phyloP scores from a whole-genome alignment of 2,113 vertebrate species.

The Meleagris gallopavo region DNA sequence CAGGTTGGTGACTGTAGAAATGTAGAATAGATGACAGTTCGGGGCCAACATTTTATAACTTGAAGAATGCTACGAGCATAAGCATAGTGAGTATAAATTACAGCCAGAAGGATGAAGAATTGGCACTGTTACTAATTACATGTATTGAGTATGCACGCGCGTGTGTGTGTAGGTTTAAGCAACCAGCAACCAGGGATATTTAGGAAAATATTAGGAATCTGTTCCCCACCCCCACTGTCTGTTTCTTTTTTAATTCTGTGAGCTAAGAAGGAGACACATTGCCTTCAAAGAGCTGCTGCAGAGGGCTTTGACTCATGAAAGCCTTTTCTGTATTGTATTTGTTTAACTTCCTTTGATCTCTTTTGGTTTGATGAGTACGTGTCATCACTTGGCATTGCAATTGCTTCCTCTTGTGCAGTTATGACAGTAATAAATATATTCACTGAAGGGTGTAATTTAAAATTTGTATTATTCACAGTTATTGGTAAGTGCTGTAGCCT shows the following conservation, averaged over 20 bases:
- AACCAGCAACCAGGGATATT: not conserved
- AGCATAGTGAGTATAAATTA: not conserved
- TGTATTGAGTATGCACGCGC: not conserved
- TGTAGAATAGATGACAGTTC: not conserved
- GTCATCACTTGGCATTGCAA: constrained; percentile 51
- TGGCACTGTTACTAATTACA: not conserved
- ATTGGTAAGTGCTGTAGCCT: constrained; percentile 13
- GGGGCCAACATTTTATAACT: not conserved
- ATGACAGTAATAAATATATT: constrained; percentile 54
- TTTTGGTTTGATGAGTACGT: constrained; percentile 36
- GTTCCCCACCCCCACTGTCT: fast-evolving
- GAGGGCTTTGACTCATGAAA: not conserved
- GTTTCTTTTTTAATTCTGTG: constrained; percentile 7
- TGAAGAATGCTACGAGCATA: not conserved
- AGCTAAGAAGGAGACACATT: not conserved
- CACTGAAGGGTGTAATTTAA: constrained; percentile 42
- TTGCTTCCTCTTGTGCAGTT: constrained; percentile 58
- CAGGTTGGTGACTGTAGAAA: not conserved
- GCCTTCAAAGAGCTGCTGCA: constrained; percentile 13
- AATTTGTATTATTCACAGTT: constrained; percentile 47
- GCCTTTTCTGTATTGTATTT: constrained; percentile 34
- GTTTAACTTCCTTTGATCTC: constrained; percentile 47
- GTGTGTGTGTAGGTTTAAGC: not conserved
- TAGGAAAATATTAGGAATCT: not conserved
- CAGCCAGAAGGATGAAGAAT: not conserved